These are phyloP conservation scores for Philaethria dido DNA, from an alignment of 2,888 invertebrate genomes.

Conservation along the genomic window DNA sequence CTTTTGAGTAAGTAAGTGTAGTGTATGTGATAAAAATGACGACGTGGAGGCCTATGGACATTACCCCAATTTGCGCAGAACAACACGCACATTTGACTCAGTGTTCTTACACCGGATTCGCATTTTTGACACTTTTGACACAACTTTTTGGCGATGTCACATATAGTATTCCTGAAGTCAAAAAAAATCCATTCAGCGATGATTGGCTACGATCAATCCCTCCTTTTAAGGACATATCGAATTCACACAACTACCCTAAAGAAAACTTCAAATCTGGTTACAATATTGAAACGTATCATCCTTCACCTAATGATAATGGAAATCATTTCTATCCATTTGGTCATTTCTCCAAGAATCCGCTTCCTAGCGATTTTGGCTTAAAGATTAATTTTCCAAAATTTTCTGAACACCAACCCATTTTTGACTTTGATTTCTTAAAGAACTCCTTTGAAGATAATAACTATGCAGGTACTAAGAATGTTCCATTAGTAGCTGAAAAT, in stretches of 20 bases:
- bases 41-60: conserved; percentile 83
- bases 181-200: conserved; percentile 46
- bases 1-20: conserved; percentile 6
- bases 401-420: conserved; percentile 35
- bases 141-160: conserved; percentile 82
- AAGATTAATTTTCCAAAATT: conserved; percentile 28
- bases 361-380: conserved; percentile 5
- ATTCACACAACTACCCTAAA: conserved; percentile 10
- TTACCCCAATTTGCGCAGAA: conserved; percentile 80
- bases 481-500: conserved; percentile 34
- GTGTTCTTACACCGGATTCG: conserved; percentile 83
- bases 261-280: conserved; percentile 6
- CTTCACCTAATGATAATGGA: conserved; percentile 16
- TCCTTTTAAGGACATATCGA: background rate
- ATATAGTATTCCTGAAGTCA: conserved; percentile 56
- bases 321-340: conserved; percentile 2
- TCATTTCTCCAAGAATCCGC: background rate
- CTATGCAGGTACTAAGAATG: conserved; percentile 54
- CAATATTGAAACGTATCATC: conserved; percentile 20
- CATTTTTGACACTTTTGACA: conserved; percentile 84
- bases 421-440: conserved; percentile 43
- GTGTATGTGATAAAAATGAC: conserved; percentile 41
- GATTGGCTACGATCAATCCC: background rate
- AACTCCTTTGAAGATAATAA: conserved; percentile 55
- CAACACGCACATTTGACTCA: conserved; percentile 80